Evolutionary conservation across 1,140 invertebrate species (phyloP).

Genomic region (Zelostemma sp.): DNA sequence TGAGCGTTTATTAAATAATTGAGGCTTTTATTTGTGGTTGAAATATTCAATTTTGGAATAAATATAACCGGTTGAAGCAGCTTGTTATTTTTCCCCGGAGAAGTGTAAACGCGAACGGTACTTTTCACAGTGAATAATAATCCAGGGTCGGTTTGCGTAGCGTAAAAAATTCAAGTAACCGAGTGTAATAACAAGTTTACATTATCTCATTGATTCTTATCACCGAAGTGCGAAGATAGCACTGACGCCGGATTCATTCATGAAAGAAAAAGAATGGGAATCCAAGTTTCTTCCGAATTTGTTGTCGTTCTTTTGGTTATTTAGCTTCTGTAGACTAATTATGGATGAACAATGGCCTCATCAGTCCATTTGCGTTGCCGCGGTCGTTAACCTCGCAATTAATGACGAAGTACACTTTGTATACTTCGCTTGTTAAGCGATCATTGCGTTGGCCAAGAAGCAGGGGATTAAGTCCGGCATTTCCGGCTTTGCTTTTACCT

Average conservation of each 20-base stretch:
- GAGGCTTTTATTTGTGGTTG: too few species aligned
- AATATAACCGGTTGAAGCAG: too few species aligned
- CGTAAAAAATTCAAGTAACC: slow-evolving; percentile 40
- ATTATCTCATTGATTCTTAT: slow-evolving; percentile 39
- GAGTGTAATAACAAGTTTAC: slow-evolving; percentile 39
- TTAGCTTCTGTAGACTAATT: not conserved
- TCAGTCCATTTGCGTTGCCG: slow-evolving; percentile 19
- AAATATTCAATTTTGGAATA: too few species aligned
- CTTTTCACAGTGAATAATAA: slow-evolving; percentile 14
- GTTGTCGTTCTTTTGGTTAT: not conserved
- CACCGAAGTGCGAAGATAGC: slow-evolving; percentile 22
- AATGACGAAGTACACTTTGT: slow-evolving; percentile 54
- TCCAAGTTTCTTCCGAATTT: not conserved
- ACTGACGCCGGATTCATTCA: slow-evolving; percentile 13
- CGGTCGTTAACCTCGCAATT: slow-evolving; percentile 62
- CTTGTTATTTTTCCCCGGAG: not conserved
- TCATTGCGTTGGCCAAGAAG: too few species aligned
- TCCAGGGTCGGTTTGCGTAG: slow-evolving; percentile 24
- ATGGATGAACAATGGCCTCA: slow-evolving; percentile 4
- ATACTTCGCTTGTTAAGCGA: slow-evolving; percentile 51
- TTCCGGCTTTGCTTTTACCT: too few species aligned
- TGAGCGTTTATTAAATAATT: too few species aligned
- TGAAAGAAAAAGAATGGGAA: slow-evolving; percentile 13
- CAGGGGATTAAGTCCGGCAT: too few species aligned
- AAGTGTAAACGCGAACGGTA: slow-evolving; percentile 19